A percentile compares a stretch with the other conserved stretches of the same genome.
Conservation (phyloP, 2,888 invertebrate species). For the Monochamus alternatus region DNA sequence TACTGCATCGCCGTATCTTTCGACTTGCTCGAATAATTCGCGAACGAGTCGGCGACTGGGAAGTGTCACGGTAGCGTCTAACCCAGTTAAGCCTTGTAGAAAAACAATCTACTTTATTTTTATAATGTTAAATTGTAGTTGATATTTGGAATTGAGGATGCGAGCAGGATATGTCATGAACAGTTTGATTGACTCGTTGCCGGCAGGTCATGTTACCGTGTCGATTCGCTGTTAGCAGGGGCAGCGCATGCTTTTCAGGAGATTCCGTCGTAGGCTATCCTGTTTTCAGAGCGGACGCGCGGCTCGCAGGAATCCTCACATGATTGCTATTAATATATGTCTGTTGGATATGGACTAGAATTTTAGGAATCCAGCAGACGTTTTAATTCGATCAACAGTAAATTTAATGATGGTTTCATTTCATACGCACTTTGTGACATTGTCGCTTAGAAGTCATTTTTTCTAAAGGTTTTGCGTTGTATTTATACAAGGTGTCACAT, state of each 20-base stretch:
- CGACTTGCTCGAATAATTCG: neutral
- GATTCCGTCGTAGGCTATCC: neutral
- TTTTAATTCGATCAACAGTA: neutral
- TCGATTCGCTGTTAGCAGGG: constrained; percentile 45
- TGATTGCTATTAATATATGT: constrained; percentile 20
- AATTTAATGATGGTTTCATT: neutral
- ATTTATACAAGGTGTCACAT: too few relatives aligned
- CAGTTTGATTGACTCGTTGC: constrained; percentile 62
- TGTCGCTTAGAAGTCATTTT: too few relatives aligned
- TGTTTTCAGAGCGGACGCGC: neutral
- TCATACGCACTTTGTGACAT: neutral
- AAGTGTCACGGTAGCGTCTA: constrained; percentile 33
- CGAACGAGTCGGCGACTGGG: neutral
- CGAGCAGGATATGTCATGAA: constrained; percentile 61
- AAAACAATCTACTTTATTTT: constrained; percentile 38
- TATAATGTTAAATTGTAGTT: constrained; percentile 38
- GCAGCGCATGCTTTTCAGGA: constrained; percentile 18
- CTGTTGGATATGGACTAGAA: neutral
- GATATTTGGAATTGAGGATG: constrained; percentile 56
- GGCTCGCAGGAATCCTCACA: constrained; percentile 9
- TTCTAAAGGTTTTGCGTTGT: too few relatives aligned
- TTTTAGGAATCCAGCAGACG: neutral
- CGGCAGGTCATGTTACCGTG: constrained; percentile 59
- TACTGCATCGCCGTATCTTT: neutral
- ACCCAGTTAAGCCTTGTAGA: constrained; percentile 34